A percentile compares a stretch with the other conserved stretches of the same genome.
Conservation (phyloP, 2,888 invertebrate genomes). For the Caenorhabditis sp. region DNA sequence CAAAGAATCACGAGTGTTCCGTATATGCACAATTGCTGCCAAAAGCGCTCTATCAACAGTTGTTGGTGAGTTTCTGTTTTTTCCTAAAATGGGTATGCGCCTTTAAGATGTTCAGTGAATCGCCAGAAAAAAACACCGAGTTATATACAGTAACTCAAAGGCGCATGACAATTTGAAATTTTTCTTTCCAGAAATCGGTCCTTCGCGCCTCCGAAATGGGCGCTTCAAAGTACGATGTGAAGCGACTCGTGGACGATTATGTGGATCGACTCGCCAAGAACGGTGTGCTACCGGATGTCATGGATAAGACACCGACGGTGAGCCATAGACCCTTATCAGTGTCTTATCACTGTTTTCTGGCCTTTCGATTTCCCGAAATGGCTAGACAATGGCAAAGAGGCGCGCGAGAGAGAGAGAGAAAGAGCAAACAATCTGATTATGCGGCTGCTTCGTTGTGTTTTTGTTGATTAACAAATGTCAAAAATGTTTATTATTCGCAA, state of each 20-base stretch:
- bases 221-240: constrained; percentile 69
- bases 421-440: no score
- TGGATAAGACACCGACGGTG: constrained; percentile 43
- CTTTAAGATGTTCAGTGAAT: no score
- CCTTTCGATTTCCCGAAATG: background rate
- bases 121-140: no score
- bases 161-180: no score
- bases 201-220: constrained; percentile 71
- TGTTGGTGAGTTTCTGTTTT: constrained; percentile 70
- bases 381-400: no score
- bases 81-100: no score
- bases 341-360: background rate
- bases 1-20: constrained; percentile 71
- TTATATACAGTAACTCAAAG: no score
- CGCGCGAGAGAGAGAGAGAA: no score
- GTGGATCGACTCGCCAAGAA: constrained; percentile 63
- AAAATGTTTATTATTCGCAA: no score
- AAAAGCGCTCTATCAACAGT: constrained; percentile 63
- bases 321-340: no score
- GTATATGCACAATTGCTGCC: constrained; percentile 75
- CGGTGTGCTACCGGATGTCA: constrained; percentile 63
- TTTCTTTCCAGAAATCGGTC: constrained; percentile 65
- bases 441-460: no score
- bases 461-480: no score
- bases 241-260: constrained; percentile 71